Evolutionary conservation across 2,113 vertebrate genomes (phyloP).

Genomic region (Atrichornis clamosus): DNA sequence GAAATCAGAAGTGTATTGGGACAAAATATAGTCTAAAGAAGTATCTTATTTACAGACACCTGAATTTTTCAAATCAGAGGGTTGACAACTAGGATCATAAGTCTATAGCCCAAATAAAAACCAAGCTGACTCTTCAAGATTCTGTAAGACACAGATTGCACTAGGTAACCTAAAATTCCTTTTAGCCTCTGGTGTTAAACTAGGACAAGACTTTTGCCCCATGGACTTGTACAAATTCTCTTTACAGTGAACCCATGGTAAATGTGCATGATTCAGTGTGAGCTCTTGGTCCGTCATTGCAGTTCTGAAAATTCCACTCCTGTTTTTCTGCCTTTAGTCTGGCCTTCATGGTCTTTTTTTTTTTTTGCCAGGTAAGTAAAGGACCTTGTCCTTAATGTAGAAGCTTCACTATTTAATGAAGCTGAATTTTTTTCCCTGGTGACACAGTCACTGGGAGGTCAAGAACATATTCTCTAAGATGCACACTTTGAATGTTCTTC

Average conservation of each 20-base stretch:
- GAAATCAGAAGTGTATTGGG: not conserved
- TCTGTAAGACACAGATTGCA: not conserved
- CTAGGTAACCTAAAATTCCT: not conserved
- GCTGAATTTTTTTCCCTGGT: not conserved
- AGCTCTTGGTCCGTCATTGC: not conserved
- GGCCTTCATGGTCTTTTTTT: not conserved
- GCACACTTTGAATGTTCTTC: not conserved
- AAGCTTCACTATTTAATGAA: not conserved
- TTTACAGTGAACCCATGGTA: not conserved
- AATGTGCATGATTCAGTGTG: not conserved
- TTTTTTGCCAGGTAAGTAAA: not conserved
- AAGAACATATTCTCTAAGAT: not conserved
- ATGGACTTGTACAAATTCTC: not conserved
- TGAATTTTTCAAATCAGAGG: not conserved
- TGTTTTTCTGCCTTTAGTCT: not conserved
- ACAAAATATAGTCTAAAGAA: not conserved
- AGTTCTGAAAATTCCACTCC: not conserved
- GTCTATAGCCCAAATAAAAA: not conserved
- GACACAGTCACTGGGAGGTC: not conserved
- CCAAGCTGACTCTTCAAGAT: not conserved
- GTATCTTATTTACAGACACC: not conserved
- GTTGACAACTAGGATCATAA: not conserved
- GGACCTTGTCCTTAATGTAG: not conserved
- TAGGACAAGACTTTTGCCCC: not conserved
- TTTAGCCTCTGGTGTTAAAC: not conserved